Evolutionary conservation across 2,888 invertebrate species (phyloP).

Genomic region (Panorpa germanica): DNA sequence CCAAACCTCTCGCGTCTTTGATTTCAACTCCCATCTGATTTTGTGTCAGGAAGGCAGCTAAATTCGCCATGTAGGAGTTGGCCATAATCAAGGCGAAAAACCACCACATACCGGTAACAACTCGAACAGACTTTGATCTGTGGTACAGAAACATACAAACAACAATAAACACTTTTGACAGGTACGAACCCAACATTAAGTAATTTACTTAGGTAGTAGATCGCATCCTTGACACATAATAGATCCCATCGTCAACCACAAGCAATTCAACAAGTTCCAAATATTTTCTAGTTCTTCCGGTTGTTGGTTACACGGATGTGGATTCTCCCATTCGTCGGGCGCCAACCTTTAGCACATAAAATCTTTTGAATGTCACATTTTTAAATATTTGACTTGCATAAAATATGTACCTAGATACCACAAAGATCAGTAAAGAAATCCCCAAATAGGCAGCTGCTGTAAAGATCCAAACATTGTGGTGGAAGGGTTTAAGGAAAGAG

Average conservation of each 20-base stretch:
- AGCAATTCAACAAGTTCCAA: constrained; percentile 71
- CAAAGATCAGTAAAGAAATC: constrained; percentile 30
- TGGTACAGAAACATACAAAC: too few relatives aligned
- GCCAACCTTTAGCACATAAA: constrained; percentile 54
- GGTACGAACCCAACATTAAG: too few relatives aligned
- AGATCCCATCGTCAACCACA: constrained; percentile 89
- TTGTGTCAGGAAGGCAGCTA: constrained; percentile 83
- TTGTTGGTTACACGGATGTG: constrained; percentile 75
- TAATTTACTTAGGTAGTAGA: constrained; percentile 72
- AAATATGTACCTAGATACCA: constrained; percentile 31
- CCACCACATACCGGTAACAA: constrained; percentile 66
- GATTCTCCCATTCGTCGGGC: constrained; percentile 85
- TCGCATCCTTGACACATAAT: constrained; percentile 90
- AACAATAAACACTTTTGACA: too few relatives aligned
- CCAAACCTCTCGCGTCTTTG: constrained; percentile 77
- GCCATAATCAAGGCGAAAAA: constrained; percentile 67
- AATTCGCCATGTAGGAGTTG: constrained; percentile 81
- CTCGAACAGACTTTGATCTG: constrained; percentile 74
- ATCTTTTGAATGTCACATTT: too few relatives aligned
- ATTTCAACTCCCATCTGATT: constrained; percentile 80
- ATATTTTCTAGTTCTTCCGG: constrained; percentile 78
- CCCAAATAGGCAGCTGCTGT: constrained; percentile 32
- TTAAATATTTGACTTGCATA: too few relatives aligned
- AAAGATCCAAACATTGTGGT: constrained; percentile 30
- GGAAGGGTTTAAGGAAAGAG: constrained; percentile 35